Percentiles rank a stretch among this genome's conserved stretches.
Conservation (phyloP, 1,140 invertebrate genomes). For the Plectus sambesii region DNA sequence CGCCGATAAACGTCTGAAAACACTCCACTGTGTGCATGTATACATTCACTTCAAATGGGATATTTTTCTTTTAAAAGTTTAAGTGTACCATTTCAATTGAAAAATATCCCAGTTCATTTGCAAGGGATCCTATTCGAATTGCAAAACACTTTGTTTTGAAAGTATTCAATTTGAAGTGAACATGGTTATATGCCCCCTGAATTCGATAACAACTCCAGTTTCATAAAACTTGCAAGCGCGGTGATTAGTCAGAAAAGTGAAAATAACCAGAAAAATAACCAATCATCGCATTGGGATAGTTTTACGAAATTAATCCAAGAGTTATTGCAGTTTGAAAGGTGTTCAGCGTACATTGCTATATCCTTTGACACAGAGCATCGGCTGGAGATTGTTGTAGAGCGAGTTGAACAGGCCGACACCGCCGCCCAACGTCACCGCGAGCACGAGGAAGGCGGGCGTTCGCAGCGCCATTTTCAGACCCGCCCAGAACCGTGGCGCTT, state of each 20-base stretch:
- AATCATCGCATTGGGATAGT: no score
- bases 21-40: conserved; percentile 7
- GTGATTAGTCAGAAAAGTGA: no score
- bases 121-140: no score
- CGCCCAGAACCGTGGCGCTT: conserved; percentile 12
- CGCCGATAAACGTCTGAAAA: conserved; percentile 46
- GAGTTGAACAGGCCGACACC: conserved; percentile 50
- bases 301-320: not conserved
- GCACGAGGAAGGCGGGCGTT: conserved; percentile 46
- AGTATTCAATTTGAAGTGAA: no score
- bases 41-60: not conserved
- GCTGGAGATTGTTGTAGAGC: conserved; percentile 50
- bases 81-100: no score
- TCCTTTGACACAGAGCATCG: conserved; percentile 49
- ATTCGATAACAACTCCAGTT: no score
- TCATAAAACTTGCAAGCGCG: no score
- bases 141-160: no score
- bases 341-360: conserved; percentile 45
- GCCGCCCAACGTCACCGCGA: conserved; percentile 47
- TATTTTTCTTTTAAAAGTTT: no score
- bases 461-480: conserved; percentile 24
- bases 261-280: no score
- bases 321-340: not conserved
- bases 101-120: no score
- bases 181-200: no score